Conservation (phyloP, 2,113 vertebrate genomes). For the Pyxicephalus adspersus region DNA sequence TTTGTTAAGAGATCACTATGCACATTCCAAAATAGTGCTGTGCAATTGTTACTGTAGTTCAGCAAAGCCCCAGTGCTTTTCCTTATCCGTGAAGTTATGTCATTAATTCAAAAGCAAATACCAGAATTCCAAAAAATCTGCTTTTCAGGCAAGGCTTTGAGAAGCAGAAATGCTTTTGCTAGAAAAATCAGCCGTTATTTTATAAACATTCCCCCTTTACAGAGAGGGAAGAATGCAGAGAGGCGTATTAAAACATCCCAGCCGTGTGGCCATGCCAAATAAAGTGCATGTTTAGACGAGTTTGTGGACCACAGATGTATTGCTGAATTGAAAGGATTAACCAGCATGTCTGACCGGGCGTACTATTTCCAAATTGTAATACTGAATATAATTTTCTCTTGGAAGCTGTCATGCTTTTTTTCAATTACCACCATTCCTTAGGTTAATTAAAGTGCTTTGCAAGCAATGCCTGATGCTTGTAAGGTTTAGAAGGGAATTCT, state of each 20-base stretch:
- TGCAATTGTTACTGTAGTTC: neutral
- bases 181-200: slow-evolving; percentile 58
- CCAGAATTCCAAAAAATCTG: neutral
- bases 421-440: slow-evolving; percentile 51
- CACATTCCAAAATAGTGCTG: neutral
- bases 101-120: slow-evolving; percentile 11
- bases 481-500: slow-evolving; percentile 24
- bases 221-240: slow-evolving; percentile 49
- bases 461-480: slow-evolving; percentile 39
- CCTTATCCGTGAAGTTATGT: neutral
- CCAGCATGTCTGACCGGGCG: slow-evolving; percentile 49
- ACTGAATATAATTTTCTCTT: slow-evolving; percentile 56
- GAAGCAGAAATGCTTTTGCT: neutral
- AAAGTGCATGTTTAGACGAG: slow-evolving; percentile 54
- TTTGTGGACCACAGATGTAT: slow-evolving; percentile 41
- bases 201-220: slow-evolving; percentile 56
- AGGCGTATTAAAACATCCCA: slow-evolving; percentile 59
- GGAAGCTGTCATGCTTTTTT: slow-evolving; percentile 53
- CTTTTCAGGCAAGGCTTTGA: slow-evolving; percentile 19
- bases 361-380: slow-evolving; percentile 29
- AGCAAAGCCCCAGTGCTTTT: neutral
- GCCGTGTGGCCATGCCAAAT: slow-evolving; percentile 57
- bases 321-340: slow-evolving; percentile 52
- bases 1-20: too few relatives aligned
- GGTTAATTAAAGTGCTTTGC: slow-evolving; percentile 56